Evolutionary conservation across 2,797 vertebrate species (phyloP).

Genomic region (Limnodromus scolopaceus): DNA sequence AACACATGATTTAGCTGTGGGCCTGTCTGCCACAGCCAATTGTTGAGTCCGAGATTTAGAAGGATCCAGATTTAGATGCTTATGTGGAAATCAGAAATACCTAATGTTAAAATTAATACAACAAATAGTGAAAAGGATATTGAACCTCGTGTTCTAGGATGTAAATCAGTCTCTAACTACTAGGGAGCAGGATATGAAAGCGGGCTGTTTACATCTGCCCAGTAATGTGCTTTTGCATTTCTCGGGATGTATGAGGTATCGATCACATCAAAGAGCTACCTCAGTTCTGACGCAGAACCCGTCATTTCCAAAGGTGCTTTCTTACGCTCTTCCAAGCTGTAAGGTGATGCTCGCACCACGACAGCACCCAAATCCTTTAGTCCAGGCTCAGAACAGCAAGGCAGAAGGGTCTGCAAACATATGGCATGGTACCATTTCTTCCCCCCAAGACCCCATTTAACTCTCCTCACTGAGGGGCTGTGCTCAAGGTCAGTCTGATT

Average conservation of each 20-base stretch:
- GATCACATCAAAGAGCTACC: background rate
- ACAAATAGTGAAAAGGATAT: background rate
- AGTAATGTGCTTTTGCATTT: background rate
- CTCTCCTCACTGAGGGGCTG: background rate
- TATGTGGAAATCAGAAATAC: constrained; percentile 22
- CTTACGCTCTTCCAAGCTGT: background rate
- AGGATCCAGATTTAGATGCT: constrained; percentile 10
- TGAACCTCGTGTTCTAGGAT: background rate
- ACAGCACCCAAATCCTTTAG: background rate
- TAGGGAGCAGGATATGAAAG: background rate
- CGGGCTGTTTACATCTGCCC: background rate
- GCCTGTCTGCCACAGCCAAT: background rate
- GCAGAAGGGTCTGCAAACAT: background rate
- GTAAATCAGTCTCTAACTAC: constrained; percentile 4
- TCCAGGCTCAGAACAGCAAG: background rate
- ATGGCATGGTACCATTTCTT: background rate
- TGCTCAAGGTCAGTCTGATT: background rate
- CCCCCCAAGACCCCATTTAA: background rate
- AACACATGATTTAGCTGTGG: background rate
- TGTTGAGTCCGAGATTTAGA: background rate
- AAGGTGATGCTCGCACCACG: background rate
- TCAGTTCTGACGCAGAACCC: background rate
- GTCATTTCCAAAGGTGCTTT: background rate
- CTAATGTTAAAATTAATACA: background rate
- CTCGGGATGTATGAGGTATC: background rate